Conservation (phyloP, 1,140 invertebrate genomes). For the Papilio machaon region DNA sequence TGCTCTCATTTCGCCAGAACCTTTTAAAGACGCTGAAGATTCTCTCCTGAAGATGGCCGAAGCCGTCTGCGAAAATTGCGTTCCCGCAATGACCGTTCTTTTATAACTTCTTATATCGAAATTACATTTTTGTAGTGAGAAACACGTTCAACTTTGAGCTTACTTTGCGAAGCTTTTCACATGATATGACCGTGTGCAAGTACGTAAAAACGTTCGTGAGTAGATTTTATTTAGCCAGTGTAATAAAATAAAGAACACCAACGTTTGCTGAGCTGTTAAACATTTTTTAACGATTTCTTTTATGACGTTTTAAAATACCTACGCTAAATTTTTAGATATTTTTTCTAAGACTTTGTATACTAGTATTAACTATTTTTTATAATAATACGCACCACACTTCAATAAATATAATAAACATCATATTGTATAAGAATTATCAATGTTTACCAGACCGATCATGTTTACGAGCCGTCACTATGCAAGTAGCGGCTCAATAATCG, state of each 20-base stretch:
- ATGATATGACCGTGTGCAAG: neutral
- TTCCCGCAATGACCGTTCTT: conserved; percentile 46
- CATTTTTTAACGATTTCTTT: too few relatives aligned
- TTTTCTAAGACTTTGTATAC: too few relatives aligned
- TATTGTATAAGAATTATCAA: neutral
- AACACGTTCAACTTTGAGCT: neutral
- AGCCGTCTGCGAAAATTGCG: conserved; percentile 57
- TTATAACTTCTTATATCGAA: conserved; percentile 43
- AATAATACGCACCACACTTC: too few relatives aligned
- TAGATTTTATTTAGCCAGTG: neutral
- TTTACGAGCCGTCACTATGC: neutral
- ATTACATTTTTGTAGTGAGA: conserved; percentile 40
- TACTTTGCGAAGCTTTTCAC: neutral
- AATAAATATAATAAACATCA: too few relatives aligned
- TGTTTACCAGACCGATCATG: neutral
- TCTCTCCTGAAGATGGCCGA: conserved; percentile 19
- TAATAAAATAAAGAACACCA: neutral
- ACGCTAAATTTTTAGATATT: too few relatives aligned
- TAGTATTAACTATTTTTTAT: too few relatives aligned
- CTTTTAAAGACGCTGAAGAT: conserved; percentile 53
- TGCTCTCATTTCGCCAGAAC: conserved; percentile 61
- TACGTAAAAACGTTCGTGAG: neutral
- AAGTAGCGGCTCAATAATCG: conserved; percentile 50
- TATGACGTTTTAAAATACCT: too few relatives aligned
- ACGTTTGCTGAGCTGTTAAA: too few relatives aligned